Base-by-base conservation (phyloP, 2,113 vertebrate species). In the Stigmatopora nigra region DNA sequence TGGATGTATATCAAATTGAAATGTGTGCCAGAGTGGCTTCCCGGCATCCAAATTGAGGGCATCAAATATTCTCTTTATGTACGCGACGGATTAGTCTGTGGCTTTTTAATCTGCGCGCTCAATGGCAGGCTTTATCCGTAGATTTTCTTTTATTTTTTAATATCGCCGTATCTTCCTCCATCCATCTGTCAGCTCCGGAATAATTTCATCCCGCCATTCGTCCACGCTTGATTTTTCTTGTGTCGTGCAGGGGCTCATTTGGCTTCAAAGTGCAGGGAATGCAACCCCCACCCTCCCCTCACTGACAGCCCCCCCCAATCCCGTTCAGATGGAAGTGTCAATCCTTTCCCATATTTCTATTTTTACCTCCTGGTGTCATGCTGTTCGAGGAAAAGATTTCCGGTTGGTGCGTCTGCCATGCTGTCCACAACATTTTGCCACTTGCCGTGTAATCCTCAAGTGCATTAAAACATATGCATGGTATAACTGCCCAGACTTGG, bases 171-270 rank as follows among this genome's bases (percentile, higher is more conserved):
- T 68, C 66, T 60, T 57, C 3, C 31, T 69, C 53, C 6, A 22
- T 75, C 67, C 72, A 75, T 84, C 82, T 82, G 76, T 78, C 78
- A 58, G 1, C n/a, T 4, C n/a, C 67, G 35, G 56, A 53, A 81
- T 62, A 71, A 64, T 66, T 76, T 61, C 67, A 69, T 84, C 59
- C 76, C 41, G 16, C 22, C 58, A 22, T 20, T 31, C 45, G 20
- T 69, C 48, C 63, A 38, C 47, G 14, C 46, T 67, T 69, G 20
- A 65, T 66, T 65, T 68, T 56, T 68, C 59, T 61, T 62, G 63
- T 61, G 11, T 64, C 58, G 52, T 60, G 58, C 55, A 60, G 17
- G 17, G 44, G 31, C 13, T 64, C 45, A 11, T 79, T 73, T 75
- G 22, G 47, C 1, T 56, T 53, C 48, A 59, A 70, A 51, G 64